Conservation (phyloP, 2,797 vertebrate species). For the Harpagifer antarcticus region DNA sequence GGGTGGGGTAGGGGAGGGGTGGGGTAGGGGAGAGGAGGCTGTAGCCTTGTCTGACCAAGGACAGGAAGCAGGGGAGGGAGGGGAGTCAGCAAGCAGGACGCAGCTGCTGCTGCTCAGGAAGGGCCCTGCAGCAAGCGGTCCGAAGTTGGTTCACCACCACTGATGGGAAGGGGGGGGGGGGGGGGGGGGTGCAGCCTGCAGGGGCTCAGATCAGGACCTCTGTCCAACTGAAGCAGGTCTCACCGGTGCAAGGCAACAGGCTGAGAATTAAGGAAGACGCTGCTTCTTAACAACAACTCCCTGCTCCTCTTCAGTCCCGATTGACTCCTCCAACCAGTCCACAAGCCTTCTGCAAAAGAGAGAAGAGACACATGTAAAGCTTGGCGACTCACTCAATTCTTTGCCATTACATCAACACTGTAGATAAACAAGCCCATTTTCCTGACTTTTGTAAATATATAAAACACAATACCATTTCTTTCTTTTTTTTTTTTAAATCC, state of each 20-base stretch:
- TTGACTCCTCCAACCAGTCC: slow-evolving; percentile 19
- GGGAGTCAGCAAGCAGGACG: slow-evolving; percentile 84
- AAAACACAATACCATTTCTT: background rate
- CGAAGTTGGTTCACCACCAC: slow-evolving; percentile 76
- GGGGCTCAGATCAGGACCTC: slow-evolving; percentile 57
- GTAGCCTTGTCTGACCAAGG: slow-evolving; percentile 85
- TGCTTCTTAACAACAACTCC: slow-evolving; percentile 23
- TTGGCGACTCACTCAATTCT: background rate
- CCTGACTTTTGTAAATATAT: background rate
- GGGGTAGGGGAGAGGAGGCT: slow-evolving; percentile 67
- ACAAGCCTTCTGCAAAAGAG: slow-evolving; percentile 50
- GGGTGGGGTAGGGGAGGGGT: slow-evolving; percentile 69
- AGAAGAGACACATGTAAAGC: slow-evolving; percentile 1
- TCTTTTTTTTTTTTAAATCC: background rate
- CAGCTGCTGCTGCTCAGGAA: slow-evolving; percentile 89
- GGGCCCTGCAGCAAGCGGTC: slow-evolving; percentile 80
- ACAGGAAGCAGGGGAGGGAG: slow-evolving; percentile 86
- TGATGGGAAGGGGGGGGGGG: slow-evolving; percentile 51
- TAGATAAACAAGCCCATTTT: slow-evolving; percentile 4
- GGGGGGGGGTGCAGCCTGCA: slow-evolving; percentile 41
- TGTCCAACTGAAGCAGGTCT: slow-evolving; percentile 50
- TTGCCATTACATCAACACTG: background rate
- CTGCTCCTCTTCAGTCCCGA: slow-evolving; percentile 23
- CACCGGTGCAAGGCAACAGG: slow-evolving; percentile 32
- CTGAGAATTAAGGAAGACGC: slow-evolving; percentile 31